Evolutionary conservation across 2,888 invertebrate species (phyloP), one percentile per base, ranked within the genome.

Genomic region (Scaeva pyrastri): DNA sequence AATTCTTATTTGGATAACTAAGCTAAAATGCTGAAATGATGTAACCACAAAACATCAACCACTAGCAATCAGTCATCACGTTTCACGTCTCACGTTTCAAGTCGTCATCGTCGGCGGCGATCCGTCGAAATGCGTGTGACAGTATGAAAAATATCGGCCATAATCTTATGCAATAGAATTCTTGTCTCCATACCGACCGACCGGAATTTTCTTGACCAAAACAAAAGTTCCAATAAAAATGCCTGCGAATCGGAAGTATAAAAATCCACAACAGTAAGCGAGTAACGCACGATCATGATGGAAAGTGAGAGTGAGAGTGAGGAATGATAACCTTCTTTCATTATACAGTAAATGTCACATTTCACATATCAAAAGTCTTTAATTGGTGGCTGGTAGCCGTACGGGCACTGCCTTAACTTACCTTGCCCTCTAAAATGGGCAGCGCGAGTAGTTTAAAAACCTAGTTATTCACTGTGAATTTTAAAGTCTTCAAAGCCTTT

Each of bases 131-230:
- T 62, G 60, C 31, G 8, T 62, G n/a, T 62, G 41, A 43, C 43
- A 16, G 43, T 45, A 43, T 43, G 60, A 41, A 19, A 60, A 60
- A 62, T 62, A 16, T 62, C 43, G 62, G 62, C 2, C 43, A 62
- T n/a, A n/a, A n/a, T 26, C 62, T 62, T 62, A 62, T 45, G 43
- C 43, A 62, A 62, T 26, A 26, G 26, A 62, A 62, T 62, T 62
- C 62, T 62, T 43, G 23, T 16, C 16, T 36, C 43, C n/a, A 6
- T 16, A 43, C 6, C 10, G 11, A 56, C 4, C 11, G 31, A 56
- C n/a, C 31, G 56, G 31, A 56, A 31, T 56, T 11, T 56, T 56
- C 56, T 16, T 31, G 31, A 56, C 31, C 56, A 56, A 56, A 62
- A 62, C 62, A 43, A 43, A 62, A n/a, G n/a, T n/a, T n/a, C n/a